Conservation (phyloP, 2,113 vertebrate genomes). For the Oxygymnocypris stewartii region DNA sequence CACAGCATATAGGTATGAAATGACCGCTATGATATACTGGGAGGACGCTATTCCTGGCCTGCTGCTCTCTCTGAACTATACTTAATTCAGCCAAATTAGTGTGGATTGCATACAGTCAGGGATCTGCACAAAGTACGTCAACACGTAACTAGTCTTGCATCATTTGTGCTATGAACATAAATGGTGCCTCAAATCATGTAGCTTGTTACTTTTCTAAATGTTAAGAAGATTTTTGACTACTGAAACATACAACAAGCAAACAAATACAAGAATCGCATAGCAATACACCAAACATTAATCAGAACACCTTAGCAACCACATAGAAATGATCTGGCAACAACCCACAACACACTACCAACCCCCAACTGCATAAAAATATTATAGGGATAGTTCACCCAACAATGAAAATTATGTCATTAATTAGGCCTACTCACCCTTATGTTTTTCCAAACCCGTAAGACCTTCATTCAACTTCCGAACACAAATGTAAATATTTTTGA, state of each 20-base stretch:
- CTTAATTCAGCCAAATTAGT: not conserved
- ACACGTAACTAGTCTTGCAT: not conserved
- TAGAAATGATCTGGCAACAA: not conserved
- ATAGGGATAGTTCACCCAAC: too few species aligned
- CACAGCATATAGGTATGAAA: conserved; percentile 2
- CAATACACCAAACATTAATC: not conserved
- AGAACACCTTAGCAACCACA: not conserved
- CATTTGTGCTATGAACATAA: not conserved
- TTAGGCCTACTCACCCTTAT: too few species aligned
- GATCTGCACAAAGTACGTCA: not conserved
- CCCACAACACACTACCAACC: not conserved
- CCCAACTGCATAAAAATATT: too few species aligned
- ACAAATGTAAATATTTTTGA: too few species aligned
- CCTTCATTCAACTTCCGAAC: too few species aligned
- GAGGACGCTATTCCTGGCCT: not conserved
- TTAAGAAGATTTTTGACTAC: not conserved
- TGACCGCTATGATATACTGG: not conserved
- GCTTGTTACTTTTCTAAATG: not conserved
- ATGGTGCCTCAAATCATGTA: not conserved
- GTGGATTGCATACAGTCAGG: not conserved
- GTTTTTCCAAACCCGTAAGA: too few species aligned
- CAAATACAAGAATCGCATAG: not conserved
- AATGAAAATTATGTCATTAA: too few species aligned
- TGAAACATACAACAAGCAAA: not conserved
- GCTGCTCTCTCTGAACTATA: not conserved